These are phyloP conservation scores for Battus philenor DNA, from an alignment of 1,140 invertebrate genomes.

Conservation along the genomic window DNA sequence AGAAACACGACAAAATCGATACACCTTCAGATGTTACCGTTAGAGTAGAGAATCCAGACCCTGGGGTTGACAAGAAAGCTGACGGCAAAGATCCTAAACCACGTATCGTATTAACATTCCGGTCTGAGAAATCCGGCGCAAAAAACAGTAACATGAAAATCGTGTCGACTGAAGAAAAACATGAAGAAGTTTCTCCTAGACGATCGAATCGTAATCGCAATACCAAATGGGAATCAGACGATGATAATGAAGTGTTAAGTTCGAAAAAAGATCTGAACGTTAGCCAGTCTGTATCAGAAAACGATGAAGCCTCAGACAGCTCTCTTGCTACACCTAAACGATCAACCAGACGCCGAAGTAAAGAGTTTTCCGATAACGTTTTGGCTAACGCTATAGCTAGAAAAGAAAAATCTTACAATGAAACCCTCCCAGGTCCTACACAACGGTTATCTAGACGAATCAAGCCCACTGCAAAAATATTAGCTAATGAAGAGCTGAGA, in stretches of 20 bases:
- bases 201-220: conserved; percentile 42
- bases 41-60: conserved; percentile 36
- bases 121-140: conserved; percentile 68
- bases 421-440: conserved; percentile 36
- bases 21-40: conserved; percentile 33
- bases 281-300: conserved; percentile 52
- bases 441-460: conserved; percentile 69
- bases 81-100: conserved; percentile 63
- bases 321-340: conserved; percentile 53
- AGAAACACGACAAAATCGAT: conserved; percentile 44
- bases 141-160: conserved; percentile 71
- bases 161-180: conserved; percentile 66
- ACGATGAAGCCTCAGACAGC: conserved; percentile 55
- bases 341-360: conserved; percentile 67
- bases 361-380: conserved; percentile 71
- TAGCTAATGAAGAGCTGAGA: conserved; percentile 76
- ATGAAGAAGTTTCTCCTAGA: conserved; percentile 52
- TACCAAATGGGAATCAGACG: conserved; percentile 56
- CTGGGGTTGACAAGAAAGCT: conserved; percentile 38
- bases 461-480: conserved; percentile 77
- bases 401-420: conserved; percentile 76
- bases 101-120: conserved; percentile 70
- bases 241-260: conserved; percentile 36
- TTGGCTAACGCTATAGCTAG: conserved; percentile 77
- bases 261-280: conserved; percentile 43